Conservation (phyloP, 2,888 invertebrate species). For the Hypomecis punctinalis region DNA sequence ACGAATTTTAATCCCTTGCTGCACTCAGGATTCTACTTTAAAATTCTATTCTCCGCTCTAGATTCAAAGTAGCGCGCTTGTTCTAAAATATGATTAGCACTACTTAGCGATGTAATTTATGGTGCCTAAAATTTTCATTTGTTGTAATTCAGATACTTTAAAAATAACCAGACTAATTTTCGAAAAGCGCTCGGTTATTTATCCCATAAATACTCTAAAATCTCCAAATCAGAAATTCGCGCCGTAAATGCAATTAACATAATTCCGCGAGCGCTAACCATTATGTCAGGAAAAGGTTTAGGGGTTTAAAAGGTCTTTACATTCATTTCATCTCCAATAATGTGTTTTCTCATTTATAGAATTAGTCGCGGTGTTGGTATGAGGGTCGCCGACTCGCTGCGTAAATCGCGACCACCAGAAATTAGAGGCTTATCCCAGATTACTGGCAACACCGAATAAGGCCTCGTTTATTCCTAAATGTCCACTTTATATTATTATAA, state of each 20-base stretch:
- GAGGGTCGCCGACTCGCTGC: conserved; percentile 49
- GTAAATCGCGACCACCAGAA: conserved; percentile 61
- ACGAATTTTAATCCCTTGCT: too few relatives aligned
- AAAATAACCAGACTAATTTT: too few relatives aligned
- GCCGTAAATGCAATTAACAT: conserved; percentile 33
- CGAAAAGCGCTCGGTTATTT: background rate
- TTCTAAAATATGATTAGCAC: too few relatives aligned
- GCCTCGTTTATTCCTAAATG: conserved; percentile 52
- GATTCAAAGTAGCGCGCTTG: too few relatives aligned
- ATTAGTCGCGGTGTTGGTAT: conserved; percentile 45
- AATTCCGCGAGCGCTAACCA: conserved; percentile 26
- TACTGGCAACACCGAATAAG: conserved; percentile 61
- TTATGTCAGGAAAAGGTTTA: conserved; percentile 26
- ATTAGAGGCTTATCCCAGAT: conserved; percentile 69
- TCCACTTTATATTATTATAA: conserved; percentile 50
- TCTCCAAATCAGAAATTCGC: conserved; percentile 11
- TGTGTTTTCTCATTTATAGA: conserved; percentile 46
- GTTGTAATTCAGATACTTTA: too few relatives aligned
- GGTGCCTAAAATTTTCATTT: too few relatives aligned
- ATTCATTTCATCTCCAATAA: conserved; percentile 44
- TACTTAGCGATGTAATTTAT: too few relatives aligned
- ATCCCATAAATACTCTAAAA: conserved; percentile 10
- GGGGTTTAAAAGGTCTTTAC: conserved; percentile 34
- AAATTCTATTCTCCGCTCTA: too few relatives aligned
- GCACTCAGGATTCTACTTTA: too few relatives aligned